Evolutionary conservation across 2,888 invertebrate genomes (phyloP).

Genomic region (Melitaea athalia): DNA sequence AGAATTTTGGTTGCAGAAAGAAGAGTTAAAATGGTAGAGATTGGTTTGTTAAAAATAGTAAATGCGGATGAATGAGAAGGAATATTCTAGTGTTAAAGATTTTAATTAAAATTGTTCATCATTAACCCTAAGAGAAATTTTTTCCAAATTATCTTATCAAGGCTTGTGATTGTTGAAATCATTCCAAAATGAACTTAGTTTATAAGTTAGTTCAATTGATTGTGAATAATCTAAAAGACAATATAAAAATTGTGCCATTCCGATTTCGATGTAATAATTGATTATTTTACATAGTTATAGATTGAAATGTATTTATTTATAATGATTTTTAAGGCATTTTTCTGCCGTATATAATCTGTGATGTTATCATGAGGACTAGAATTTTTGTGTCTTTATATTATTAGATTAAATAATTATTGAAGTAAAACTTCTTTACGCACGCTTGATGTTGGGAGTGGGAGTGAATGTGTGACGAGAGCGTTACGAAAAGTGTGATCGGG

Average conservation of each 20-base stretch:
- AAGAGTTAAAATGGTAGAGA: too few relatives aligned
- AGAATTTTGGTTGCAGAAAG: too few relatives aligned
- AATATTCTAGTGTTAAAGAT: too few relatives aligned
- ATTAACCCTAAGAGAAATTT: background rate
- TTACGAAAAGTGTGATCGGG: too few relatives aligned
- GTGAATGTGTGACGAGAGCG: too few relatives aligned
- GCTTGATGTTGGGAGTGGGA: too few relatives aligned
- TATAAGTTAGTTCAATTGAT: conserved; percentile 27
- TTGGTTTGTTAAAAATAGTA: too few relatives aligned
- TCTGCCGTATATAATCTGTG: conserved; percentile 27
- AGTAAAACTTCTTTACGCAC: too few relatives aligned
- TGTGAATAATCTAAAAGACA: conserved; percentile 32
- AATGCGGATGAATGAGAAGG: too few relatives aligned
- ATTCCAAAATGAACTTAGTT: conserved; percentile 63
- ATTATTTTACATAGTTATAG: conserved; percentile 11
- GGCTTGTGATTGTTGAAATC: conserved; percentile 73
- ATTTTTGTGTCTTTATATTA: conserved; percentile 22
- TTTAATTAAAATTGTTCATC: background rate
- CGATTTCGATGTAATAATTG: conserved; percentile 9
- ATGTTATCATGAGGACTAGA: conserved; percentile 27
- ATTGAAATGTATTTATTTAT: conserved; percentile 19
- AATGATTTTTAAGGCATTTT: conserved; percentile 19
- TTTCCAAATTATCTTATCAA: conserved; percentile 44
- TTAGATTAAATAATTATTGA: conserved; percentile 7
- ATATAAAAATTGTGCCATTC: conserved; percentile 30